Evolutionary conservation across 2,888 invertebrate genomes (phyloP).

Genomic region (Rhimphoctona megacephalus): DNA sequence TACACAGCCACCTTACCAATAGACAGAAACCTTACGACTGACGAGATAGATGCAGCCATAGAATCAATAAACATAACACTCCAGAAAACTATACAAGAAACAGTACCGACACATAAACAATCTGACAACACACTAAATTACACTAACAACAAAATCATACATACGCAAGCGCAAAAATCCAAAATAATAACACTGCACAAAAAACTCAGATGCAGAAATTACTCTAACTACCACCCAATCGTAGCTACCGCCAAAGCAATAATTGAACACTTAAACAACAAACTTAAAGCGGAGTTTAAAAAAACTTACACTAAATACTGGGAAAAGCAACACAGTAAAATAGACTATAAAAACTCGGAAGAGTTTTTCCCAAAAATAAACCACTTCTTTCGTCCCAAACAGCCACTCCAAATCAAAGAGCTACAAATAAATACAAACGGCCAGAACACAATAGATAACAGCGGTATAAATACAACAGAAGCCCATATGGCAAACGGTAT

Average conservation of each 20-base stretch:
- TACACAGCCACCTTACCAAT: slow-evolving; percentile 3
- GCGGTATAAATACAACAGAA: background rate
- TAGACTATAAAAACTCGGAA: slow-evolving; percentile 12
- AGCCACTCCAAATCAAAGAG: slow-evolving; percentile 22
- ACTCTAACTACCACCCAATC: background rate
- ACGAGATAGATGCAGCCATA: slow-evolving; percentile 21
- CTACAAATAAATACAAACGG: background rate
- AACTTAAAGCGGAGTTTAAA: too few relatives aligned
- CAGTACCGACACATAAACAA: slow-evolving; percentile 22
- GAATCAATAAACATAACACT: background rate
- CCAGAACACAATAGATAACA: slow-evolving; percentile 1
- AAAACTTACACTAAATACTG: too few relatives aligned
- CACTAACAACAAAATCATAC: slow-evolving; percentile 21
- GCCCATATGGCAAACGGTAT: background rate
- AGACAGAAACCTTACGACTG: background rate
- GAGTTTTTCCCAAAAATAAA: slow-evolving; percentile 61
- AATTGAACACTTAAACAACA: too few relatives aligned
- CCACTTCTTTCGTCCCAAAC: slow-evolving; percentile 43
- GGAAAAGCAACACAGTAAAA: too few relatives aligned
- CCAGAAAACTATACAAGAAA: slow-evolving; percentile 4
- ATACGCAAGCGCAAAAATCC: background rate
- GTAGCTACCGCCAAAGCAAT: too few relatives aligned
- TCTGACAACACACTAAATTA: slow-evolving; percentile 14
- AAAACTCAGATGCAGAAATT: background rate
- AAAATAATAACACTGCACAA: slow-evolving; percentile 15